Percentiles rank a stretch among this genome's conserved stretches.
phyloP scores from a whole-genome alignment of 1,140 invertebrate genomes.

The Phymorhynchus buccinoides region DNA sequence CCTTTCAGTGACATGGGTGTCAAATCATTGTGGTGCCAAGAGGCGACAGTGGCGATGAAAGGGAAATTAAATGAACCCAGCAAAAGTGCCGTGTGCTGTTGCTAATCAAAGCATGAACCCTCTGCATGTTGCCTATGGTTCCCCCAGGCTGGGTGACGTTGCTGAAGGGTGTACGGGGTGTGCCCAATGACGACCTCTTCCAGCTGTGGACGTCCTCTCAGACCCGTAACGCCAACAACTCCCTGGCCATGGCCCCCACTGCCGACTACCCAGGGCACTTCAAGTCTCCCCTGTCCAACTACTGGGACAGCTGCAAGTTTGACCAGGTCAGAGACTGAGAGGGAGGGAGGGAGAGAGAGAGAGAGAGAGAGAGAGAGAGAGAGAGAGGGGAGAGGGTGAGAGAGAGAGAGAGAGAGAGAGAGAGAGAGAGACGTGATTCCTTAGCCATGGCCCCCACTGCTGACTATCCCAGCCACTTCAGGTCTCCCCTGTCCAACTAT shows the following conservation, averaged over 20 bases:
- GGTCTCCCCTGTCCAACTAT: slow-evolving; percentile 60
- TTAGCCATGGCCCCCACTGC: slow-evolving; percentile 56
- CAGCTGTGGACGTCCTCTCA: slow-evolving; percentile 52
- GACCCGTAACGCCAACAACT: slow-evolving; percentile 55
- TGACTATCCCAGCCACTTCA: slow-evolving; percentile 57
- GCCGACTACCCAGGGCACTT: slow-evolving; percentile 55
- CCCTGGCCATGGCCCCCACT: slow-evolving; percentile 57
- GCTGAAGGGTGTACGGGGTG: slow-evolving; percentile 63
- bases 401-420: too few species aligned
- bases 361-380: not conserved
- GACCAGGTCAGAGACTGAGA: slow-evolving; percentile 51
- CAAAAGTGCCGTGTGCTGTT: too few species aligned
- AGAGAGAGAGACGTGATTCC: too few species aligned
- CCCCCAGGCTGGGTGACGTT: slow-evolving; percentile 59
- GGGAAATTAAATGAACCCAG: too few species aligned
- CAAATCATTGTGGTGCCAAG: too few species aligned
- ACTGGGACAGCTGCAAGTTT: slow-evolving; percentile 58
- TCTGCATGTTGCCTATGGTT: too few species aligned
- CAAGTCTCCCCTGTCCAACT: slow-evolving; percentile 61
- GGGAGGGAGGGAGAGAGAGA: too few species aligned
- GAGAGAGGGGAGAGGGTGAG: too few species aligned
- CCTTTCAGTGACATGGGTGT: too few species aligned
- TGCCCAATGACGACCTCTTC: slow-evolving; percentile 56
- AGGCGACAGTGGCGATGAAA: too few species aligned
- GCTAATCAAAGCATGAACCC: too few species aligned